Percentiles rank a stretch among this genome's conserved stretches.
These are phyloP conservation scores for Tautogolabrus adspersus DNA, from an alignment of 2,113 vertebrate genomes.

Conservation along the genomic window DNA sequence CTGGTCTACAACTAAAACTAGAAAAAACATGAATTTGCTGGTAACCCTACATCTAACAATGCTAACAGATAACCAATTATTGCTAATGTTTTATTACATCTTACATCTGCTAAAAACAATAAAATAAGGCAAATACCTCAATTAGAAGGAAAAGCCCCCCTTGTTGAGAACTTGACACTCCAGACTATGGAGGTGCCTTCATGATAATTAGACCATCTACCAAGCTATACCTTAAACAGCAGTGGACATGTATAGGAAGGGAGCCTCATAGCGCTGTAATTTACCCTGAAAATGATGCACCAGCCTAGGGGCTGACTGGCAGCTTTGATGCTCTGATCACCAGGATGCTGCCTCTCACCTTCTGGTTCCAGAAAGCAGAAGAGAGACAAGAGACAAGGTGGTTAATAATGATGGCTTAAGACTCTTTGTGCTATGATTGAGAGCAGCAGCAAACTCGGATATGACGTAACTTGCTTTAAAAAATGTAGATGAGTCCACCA, in stretches of 20 bases:
- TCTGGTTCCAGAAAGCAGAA: conserved; percentile 46
- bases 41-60: no score
- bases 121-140: not conserved
- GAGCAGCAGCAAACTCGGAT: conserved; percentile 69
- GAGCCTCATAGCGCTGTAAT: conserved; percentile 26
- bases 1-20: no score
- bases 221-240: conserved; percentile 32
- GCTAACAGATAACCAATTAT: no score
- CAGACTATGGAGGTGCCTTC: conserved; percentile 17
- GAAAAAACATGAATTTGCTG: no score
- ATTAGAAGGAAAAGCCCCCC: not conserved
- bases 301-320: conserved; percentile 80
- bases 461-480: conserved; percentile 67
- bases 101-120: not conserved
- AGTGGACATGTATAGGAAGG: conserved; percentile 42
- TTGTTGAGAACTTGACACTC: not conserved
- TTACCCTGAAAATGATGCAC: conserved; percentile 42
- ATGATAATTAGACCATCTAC: conserved; percentile 36
- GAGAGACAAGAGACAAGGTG: conserved; percentile 45
- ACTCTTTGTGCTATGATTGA: conserved; percentile 74
- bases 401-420: conserved; percentile 63
- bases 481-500: conserved; percentile 77
- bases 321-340: conserved; percentile 79
- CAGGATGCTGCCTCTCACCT: conserved; percentile 65
- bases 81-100: no score